phyloP scores from a whole-genome alignment of 2,888 invertebrate genomes.

The Harpalus rufipes region DNA sequence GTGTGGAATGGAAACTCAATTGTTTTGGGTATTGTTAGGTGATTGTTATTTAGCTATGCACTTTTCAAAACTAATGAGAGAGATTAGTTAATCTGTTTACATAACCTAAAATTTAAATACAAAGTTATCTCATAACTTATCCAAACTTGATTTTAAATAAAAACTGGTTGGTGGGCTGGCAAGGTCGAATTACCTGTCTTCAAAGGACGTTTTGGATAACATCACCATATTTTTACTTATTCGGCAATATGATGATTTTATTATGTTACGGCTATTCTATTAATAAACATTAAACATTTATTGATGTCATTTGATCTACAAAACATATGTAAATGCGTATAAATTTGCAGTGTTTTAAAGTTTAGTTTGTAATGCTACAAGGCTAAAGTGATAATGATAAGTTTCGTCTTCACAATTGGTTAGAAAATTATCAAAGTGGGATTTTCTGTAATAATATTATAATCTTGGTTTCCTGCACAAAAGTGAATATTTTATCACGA shows the following conservation, averaged over 20 bases:
- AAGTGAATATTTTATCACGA: not conserved
- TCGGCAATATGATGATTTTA: too few relatives aligned
- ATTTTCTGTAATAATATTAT: constrained; percentile 7
- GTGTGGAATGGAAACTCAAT: constrained; percentile 13
- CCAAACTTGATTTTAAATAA: constrained; percentile 34
- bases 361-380: constrained; percentile 17
- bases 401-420: constrained; percentile 27
- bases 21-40: constrained; percentile 15
- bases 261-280: too few relatives aligned
- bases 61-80: not conserved
- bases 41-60: constrained; percentile 1
- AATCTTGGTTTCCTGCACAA: constrained; percentile 28
- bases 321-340: not conserved
- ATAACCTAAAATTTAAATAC: constrained; percentile 44
- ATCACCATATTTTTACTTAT: not conserved
- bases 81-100: constrained; percentile 3
- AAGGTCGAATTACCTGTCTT: constrained; percentile 44
- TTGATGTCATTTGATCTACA: too few relatives aligned
- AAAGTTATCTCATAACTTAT: not conserved
- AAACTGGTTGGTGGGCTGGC: constrained; percentile 38
- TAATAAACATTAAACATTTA: too few relatives aligned
- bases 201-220: constrained; percentile 25
- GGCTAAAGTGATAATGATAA: constrained; percentile 51
- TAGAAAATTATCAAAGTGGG: constrained; percentile 26
- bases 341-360: constrained; percentile 29